Base-by-base conservation (phyloP, 1,140 invertebrate species). In the Drosophila cardini region DNA sequence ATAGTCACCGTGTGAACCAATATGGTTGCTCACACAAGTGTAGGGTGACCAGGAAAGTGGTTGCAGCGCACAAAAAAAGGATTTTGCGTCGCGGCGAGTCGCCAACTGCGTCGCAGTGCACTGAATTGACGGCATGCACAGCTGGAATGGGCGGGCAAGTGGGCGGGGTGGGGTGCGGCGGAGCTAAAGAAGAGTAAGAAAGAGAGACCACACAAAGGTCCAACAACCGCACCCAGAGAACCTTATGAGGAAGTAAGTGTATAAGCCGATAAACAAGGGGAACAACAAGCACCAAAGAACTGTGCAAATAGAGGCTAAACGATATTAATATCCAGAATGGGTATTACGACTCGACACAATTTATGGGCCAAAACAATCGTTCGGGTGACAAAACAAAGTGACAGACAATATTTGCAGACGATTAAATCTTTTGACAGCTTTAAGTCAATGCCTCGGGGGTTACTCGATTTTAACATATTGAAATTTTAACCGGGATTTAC, bases 21-120 rank as follows among this genome's bases (percentile, higher is more conserved):
- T 50, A 38, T 42, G 67, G 57, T 43, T 18, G 13, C 3, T 5
- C 26, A 26, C 7, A 30, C n/a, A 30, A 34, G 32, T 77, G 75
- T 45, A 77, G 71, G 50, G 63, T 69, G 58, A 48, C 32, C 16
- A 30, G 18, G 70, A 18, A 55, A 16, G 64, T 64, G 71, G 64
- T 72, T 68, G 70, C 63, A 72, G 16, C 48, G n/a, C 32, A 46
- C 21, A 52, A 62, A 52, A 62, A 65, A 53, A 57, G 75, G 79
- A 82, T 78, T 82, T 82, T 82, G 70, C 79, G 79, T 65, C 70
- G 65, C 75, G 50, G 65, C 75, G 50, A 58, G 45, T 52, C 32
- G 30, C 36, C 61, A 58, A 83, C 62, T 84, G 72, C 80, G 80
- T 61, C 72, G 76, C 62, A 72, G 62, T 84, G 80, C 80, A 76